Evolutionary conservation across 2,113 vertebrate species (phyloP).

Genomic region (Hypanus sabinus): DNA sequence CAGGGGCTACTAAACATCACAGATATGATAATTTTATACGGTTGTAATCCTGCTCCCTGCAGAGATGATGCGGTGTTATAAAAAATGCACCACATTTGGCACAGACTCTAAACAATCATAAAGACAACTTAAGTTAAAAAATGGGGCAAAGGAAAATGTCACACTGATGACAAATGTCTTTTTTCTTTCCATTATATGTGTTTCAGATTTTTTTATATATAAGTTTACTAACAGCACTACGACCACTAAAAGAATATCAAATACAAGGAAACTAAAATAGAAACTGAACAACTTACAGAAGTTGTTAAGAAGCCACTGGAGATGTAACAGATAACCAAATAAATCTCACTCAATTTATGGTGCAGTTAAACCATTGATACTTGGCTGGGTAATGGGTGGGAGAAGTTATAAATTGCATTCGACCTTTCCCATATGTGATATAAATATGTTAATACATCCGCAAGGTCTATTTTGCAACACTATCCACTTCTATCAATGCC

Average conservation of each 20-base stretch:
- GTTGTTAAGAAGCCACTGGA: neutral
- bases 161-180: neutral
- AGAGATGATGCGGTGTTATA: neutral
- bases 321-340: conserved; percentile 1
- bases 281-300: neutral
- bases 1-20: neutral
- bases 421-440: conserved; percentile 1
- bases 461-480: neutral
- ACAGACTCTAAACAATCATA: conserved; percentile 23
- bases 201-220: neutral
- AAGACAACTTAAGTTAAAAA: neutral
- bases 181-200: neutral
- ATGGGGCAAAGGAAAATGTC: conserved; percentile 4
- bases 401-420: conserved; percentile 12
- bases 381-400: neutral
- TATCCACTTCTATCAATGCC: neutral
- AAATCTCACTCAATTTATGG: neutral
- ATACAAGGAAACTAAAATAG: neutral
- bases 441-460: neutral
- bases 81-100: neutral
- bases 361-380: neutral
- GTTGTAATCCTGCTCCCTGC: neutral
- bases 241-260: neutral
- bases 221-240: neutral
- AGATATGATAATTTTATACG: neutral